phyloP scores from a whole-genome alignment of 2,113 vertebrate species.

The Brachirus orientalis region DNA sequence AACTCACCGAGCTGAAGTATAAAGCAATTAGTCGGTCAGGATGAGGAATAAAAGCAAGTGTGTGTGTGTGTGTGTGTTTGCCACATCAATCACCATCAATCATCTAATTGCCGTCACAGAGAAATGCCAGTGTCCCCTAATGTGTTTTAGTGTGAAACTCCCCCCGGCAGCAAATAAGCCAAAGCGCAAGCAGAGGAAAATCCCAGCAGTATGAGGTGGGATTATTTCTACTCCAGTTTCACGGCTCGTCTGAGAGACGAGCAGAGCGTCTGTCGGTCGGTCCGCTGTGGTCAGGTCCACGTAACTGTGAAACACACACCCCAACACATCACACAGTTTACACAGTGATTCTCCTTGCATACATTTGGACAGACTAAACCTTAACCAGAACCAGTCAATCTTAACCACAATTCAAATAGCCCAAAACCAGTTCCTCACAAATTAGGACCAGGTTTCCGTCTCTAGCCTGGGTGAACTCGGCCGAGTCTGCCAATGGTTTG shows the following conservation, averaged over 20 bases:
- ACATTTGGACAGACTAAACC: too few relatives aligned
- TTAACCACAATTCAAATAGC: too few relatives aligned
- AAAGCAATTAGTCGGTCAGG: slow-evolving; percentile 60
- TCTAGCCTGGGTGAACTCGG: too few relatives aligned
- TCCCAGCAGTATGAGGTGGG: slow-evolving; percentile 47
- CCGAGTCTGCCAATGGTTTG: too few relatives aligned
- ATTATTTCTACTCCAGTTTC: slow-evolving; percentile 52
- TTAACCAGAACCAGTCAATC: too few relatives aligned
- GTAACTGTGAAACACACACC: slow-evolving; percentile 2
- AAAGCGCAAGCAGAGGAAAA: slow-evolving; percentile 40
- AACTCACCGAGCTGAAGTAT: slow-evolving; percentile 51
- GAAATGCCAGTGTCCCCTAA: slow-evolving; percentile 23
- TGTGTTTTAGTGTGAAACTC: slow-evolving; percentile 56
- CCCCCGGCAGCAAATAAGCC: slow-evolving; percentile 55
- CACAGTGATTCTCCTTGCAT: too few relatives aligned
- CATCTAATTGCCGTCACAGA: slow-evolving; percentile 55
- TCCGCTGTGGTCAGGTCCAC: not conserved
- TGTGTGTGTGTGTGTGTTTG: not conserved
- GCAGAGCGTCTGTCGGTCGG: slow-evolving; percentile 53
- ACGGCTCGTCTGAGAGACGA: slow-evolving; percentile 41
- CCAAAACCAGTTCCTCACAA: too few relatives aligned
- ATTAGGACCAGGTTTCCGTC: too few relatives aligned
- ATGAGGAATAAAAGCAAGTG: not conserved
- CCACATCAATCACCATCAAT: slow-evolving; percentile 61
- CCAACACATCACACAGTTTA: too few relatives aligned